Evolutionary conservation across 2,113 vertebrate genomes (phyloP).

Genomic region (Fregetta grallaria): DNA sequence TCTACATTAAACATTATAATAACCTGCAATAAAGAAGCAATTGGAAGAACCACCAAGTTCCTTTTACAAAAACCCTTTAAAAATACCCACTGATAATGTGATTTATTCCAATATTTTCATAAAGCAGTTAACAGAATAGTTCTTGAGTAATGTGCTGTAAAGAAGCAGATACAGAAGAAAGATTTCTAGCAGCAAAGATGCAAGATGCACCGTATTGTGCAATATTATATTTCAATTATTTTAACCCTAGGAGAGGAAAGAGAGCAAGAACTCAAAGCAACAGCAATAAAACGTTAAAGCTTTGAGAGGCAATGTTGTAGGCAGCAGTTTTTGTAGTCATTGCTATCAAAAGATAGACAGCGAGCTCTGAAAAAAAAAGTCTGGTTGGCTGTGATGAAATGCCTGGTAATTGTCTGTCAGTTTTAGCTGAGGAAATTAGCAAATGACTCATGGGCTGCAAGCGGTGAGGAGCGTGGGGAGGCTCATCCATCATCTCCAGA

Average conservation of each 20-base stretch:
- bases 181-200: not conserved
- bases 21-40: not conserved
- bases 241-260: not conserved
- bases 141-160: not conserved
- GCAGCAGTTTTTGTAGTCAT: not conserved
- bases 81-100: not conserved
- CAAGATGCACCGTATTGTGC: not conserved
- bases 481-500: slow-evolving; percentile 24
- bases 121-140: not conserved
- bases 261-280: not conserved
- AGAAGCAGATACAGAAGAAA: not conserved
- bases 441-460: not conserved
- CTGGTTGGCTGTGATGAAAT: not conserved
- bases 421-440: slow-evolving; percentile 40
- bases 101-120: not conserved
- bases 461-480: not conserved
- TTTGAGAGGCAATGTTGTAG: not conserved
- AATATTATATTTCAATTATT: not conserved
- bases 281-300: slow-evolving; percentile 1
- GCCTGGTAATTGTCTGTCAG: slow-evolving; percentile 19
- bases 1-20: not conserved
- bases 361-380: not conserved
- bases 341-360: not conserved
- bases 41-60: not conserved
- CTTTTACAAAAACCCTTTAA: not conserved